Evolutionary conservation across 2,888 invertebrate genomes (phyloP).

Genomic region (Plebejus argus): DNA sequence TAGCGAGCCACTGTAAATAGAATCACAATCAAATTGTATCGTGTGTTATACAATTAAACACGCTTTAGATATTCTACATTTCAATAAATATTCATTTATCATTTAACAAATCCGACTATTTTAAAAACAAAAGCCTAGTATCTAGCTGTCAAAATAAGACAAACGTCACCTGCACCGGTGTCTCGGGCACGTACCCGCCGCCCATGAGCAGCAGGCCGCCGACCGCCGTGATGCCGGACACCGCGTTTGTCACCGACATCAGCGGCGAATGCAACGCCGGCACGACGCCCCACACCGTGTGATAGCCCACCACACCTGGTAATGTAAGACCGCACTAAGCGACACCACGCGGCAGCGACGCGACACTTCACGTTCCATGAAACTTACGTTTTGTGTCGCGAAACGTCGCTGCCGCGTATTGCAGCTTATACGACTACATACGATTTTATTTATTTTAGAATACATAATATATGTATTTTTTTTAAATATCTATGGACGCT

Average conservation of each 20-base stretch:
- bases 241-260: slow-evolving; percentile 96
- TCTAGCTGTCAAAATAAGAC: neutral
- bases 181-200: slow-evolving; percentile 88
- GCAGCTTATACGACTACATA: too few relatives aligned
- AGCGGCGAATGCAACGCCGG: slow-evolving; percentile 94
- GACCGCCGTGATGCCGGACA: slow-evolving; percentile 95
- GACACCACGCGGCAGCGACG: too few relatives aligned
- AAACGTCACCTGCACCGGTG: slow-evolving; percentile 83
- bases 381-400: too few relatives aligned
- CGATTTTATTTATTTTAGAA: too few relatives aligned
- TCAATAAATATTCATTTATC: too few relatives aligned
- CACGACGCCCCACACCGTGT: slow-evolving; percentile 96
- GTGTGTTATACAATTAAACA: too few relatives aligned
- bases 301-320: slow-evolving; percentile 88
- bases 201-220: slow-evolving; percentile 93
- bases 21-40: neutral
- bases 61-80: too few relatives aligned
- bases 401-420: too few relatives aligned
- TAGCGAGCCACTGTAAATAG: slow-evolving; percentile 84
- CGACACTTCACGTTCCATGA: too few relatives aligned
- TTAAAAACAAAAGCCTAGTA: neutral
- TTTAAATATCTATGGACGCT: too few relatives aligned
- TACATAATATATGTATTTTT: too few relatives aligned
- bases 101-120: too few relatives aligned
- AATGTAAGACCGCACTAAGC: neutral